phyloP scores from a whole-genome alignment of 2,113 vertebrate species.

The Spheniscus mendiculus region DNA sequence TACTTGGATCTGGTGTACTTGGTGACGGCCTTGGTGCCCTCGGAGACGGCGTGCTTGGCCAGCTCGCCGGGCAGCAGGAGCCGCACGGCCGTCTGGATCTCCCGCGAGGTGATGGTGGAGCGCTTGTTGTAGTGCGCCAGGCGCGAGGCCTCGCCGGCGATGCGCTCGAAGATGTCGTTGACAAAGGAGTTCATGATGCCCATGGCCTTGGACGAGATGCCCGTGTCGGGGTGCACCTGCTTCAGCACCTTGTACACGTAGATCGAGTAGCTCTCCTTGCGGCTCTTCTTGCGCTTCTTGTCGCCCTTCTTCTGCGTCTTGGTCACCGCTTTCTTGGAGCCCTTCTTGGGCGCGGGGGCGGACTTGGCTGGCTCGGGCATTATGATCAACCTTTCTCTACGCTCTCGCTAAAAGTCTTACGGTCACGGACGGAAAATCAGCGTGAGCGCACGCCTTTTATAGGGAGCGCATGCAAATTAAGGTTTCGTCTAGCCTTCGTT shows the following conservation, averaged over 20 bases:
- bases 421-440: too few species aligned
- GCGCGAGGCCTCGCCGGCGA: conserved; percentile 69
- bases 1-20: conserved; percentile 84
- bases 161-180: conserved; percentile 78
- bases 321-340: conserved; percentile 78
- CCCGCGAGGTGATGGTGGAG: conserved; percentile 78
- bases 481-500: too few species aligned
- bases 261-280: conserved; percentile 77
- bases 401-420: too few species aligned
- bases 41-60: conserved; percentile 79
- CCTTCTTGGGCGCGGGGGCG: conserved; percentile 74
- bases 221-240: conserved; percentile 83
- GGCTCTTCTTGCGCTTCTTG: conserved; percentile 73
- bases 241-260: conserved; percentile 83
- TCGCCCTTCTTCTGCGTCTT: conserved; percentile 78
- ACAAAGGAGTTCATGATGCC: conserved; percentile 81
- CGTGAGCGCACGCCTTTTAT: too few species aligned
- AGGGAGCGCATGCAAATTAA: too few species aligned
- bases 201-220: conserved; percentile 82
- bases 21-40: conserved; percentile 79
- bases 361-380: conserved; percentile 71
- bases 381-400: too few species aligned
- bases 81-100: conserved; percentile 88
- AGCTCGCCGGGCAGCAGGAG: conserved; percentile 80
- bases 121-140: conserved; percentile 80